Conservation (phyloP, 2,888 invertebrate species). For the Chrysolina americana region DNA sequence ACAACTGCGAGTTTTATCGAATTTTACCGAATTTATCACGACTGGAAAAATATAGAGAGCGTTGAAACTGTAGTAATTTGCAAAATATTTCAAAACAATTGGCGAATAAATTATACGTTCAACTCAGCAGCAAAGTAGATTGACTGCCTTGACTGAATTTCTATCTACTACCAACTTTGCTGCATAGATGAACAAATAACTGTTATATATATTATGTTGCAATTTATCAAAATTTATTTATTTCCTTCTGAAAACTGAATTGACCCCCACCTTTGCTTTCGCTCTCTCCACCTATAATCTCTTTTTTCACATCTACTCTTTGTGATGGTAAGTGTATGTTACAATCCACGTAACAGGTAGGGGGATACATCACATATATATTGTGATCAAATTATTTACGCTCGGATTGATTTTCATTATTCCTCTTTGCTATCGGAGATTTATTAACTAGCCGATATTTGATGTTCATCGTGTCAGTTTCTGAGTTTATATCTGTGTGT, state of each 20-base stretch:
- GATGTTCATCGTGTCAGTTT: conserved; percentile 33
- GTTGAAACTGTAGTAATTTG: no score
- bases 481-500: conserved; percentile 32
- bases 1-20: no score
- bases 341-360: conserved; percentile 49
- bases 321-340: conserved; percentile 48
- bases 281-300: conserved; percentile 40
- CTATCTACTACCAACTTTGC: no score
- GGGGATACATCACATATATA: conserved; percentile 37
- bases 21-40: no score
- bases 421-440: conserved; percentile 38
- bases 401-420: conserved; percentile 50
- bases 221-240: conserved; percentile 7
- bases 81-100: no score
- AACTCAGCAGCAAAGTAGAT: no score
- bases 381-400: conserved; percentile 55
- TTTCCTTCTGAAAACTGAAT: background rate
- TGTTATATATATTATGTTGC: no score
- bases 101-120: no score
- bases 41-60: no score
- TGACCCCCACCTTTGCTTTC: background rate
- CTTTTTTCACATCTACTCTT: conserved; percentile 47
- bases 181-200: no score
- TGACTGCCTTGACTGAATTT: no score
- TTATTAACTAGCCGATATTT: conserved; percentile 42